Evolutionary conservation across 1,140 invertebrate species (phyloP), one percentile per base, ranked within the genome.

Genomic region (Andrena cerasifolii): DNA sequence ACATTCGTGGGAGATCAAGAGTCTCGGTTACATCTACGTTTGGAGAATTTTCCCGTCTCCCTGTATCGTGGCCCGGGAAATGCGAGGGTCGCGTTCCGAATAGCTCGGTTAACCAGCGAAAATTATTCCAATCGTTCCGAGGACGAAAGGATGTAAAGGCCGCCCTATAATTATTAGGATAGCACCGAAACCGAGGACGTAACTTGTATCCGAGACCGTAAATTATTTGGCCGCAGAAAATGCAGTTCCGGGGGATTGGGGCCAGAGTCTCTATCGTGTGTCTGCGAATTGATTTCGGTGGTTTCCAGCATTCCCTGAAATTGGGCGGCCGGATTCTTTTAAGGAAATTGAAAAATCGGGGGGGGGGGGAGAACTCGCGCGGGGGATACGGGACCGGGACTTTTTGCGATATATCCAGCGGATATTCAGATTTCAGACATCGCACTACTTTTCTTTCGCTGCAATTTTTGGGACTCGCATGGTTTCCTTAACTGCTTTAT

Each of bases 41-140:
- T 18, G 12, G 21, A 36, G 40, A 53, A 79, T 80, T 74, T 81
- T 79, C 58, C 14, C 16, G n/a, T 49, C 8, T 49, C 8, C 40
- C 45, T 54, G 43, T 59, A 56, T 68, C 51, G 31, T 28, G 21
- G 49, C 18, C 2, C n/a, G 6, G 47, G 16, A 12, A n/a, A 18
- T 3, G 6, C 16, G 2, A n/a, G 28, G 61, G 26, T 36, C 67
- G 47, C 33, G 33, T 70, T 68, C 53, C 58, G 45, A 49, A 83
- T 81, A 31, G 51, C 77, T 81, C 33, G 73, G 67, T 59, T 28
- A 54, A 78, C 62, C 67, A 33, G 31, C 21, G 61, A 67, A 72
- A 83, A 82, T 83, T 71, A 83, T 82, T 63, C 36, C 59, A 47
- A 82, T 78, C 79, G 65, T 78, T 40, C 40, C 40, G 21, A 36